phyloP scores from a whole-genome alignment of 2,797 vertebrate genomes.

The Gallinago solitaria region DNA sequence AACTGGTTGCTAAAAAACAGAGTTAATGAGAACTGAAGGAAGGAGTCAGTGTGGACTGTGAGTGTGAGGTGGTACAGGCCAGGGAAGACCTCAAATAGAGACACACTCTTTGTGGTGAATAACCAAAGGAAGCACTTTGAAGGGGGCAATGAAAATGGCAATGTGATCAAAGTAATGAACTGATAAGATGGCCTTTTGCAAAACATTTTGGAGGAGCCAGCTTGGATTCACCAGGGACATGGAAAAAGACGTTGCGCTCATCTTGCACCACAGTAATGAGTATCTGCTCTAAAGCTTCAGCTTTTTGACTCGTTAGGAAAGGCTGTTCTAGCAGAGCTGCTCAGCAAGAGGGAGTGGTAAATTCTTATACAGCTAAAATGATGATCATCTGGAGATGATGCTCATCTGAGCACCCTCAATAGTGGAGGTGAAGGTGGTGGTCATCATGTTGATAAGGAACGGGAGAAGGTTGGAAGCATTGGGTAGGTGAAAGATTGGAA shows the following conservation, averaged over 20 bases:
- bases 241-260: neutral
- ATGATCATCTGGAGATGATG: neutral
- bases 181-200: neutral
- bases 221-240: neutral
- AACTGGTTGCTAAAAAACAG: neutral
- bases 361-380: neutral
- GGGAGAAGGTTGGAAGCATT: neutral
- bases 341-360: neutral
- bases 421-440: neutral
- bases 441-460: neutral
- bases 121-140: neutral
- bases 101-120: rapidly evolving
- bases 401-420: neutral
- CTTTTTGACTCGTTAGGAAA: neutral
- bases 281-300: neutral
- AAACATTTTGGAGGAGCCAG: neutral
- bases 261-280: neutral
- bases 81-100: neutral
- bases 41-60: neutral
- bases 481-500: neutral
- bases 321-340: neutral
- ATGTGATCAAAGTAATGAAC: neutral
- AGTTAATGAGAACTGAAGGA: neutral
- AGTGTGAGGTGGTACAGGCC: neutral
- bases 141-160: neutral